phyloP scores from a whole-genome alignment of 2,113 vertebrate species.

The Murina feae region DNA sequence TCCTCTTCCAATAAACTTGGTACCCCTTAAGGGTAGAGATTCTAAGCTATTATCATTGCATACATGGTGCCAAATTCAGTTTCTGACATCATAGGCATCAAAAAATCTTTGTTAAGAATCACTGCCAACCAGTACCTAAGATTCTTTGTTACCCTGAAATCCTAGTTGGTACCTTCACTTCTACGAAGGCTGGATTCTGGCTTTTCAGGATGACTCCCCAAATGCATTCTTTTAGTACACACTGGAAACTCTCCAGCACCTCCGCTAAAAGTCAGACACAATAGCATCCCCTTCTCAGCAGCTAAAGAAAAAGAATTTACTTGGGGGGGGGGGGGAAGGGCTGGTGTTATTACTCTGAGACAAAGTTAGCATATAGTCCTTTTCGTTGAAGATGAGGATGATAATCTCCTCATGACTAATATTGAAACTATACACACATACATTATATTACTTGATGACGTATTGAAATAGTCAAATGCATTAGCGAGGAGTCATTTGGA shows the following conservation, averaged over 20 bases:
- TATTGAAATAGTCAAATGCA: not conserved
- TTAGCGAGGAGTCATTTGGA: not conserved
- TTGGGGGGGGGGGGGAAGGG: not conserved
- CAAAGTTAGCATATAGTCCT: not conserved
- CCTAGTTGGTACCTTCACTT: not conserved
- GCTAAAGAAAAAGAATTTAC: not conserved
- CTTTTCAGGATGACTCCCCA: not conserved
- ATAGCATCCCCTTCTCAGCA: not conserved
- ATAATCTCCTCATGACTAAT: not conserved
- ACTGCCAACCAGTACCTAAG: not conserved
- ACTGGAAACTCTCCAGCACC: not conserved
- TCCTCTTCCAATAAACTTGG: not conserved
- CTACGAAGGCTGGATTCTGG: not conserved
- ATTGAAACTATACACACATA: not conserved
- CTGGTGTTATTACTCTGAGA: not conserved
- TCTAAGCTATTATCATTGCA: not conserved
- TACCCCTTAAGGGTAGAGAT: not conserved
- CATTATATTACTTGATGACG: not conserved
- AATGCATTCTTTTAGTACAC: not conserved
- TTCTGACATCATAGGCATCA: not conserved
- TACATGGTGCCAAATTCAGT: not conserved
- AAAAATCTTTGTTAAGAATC: not conserved
- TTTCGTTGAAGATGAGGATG: not conserved
- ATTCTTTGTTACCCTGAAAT: not conserved
- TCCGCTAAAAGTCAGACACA: not conserved